phyloP scores from a whole-genome alignment of 2,888 invertebrate species.

The Peribatodes rhomboidaria region DNA sequence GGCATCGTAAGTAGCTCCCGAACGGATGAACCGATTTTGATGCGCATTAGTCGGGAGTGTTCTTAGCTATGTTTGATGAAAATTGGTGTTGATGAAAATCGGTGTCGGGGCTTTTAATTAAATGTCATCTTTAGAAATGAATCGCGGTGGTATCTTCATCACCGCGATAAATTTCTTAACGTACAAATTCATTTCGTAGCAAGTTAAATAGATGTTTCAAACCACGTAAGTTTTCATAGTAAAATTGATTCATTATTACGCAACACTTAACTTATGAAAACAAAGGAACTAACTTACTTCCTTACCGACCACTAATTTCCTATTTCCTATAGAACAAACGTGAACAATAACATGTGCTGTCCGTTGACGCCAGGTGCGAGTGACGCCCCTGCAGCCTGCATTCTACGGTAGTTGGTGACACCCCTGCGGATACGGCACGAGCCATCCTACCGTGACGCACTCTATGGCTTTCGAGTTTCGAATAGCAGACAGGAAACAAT shows the following conservation, averaged over 20 bases:
- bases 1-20: no score
- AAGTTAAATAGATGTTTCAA: no score
- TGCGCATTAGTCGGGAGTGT: no score
- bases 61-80: no score
- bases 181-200: no score
- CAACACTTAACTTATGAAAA: not conserved
- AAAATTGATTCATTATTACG: not conserved
- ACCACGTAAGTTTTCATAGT: no score
- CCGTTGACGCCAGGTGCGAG: constrained; percentile 46
- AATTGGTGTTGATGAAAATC: no score
- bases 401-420: constrained; percentile 3
- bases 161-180: no score
- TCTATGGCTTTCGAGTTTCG: constrained; percentile 68
- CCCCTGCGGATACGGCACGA: constrained; percentile 57
- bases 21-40: no score
- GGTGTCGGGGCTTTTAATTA: no score
- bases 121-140: no score
- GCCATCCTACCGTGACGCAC: constrained; percentile 68
- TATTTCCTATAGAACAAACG: constrained; percentile 16
- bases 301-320: constrained; percentile 19
- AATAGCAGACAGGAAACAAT: constrained; percentile 36
- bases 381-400: not conserved
- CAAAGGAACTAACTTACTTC: not conserved
- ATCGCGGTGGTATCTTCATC: no score
- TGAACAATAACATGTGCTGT: constrained; percentile 30